Evolutionary conservation across 1,140 invertebrate genomes (phyloP), one percentile per base, ranked within the genome.

Genomic region (Hestina assimilis): DNA sequence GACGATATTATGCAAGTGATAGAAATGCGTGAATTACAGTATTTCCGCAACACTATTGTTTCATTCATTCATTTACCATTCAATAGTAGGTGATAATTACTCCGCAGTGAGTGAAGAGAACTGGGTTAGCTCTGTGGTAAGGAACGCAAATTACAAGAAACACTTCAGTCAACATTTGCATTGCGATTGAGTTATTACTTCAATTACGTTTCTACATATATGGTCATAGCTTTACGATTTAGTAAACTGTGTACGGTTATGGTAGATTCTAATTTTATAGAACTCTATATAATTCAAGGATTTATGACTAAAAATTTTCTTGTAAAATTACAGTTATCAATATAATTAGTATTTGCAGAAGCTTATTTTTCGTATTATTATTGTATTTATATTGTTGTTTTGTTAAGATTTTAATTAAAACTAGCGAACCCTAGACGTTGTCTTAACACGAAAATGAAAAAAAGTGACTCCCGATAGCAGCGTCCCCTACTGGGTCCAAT

Each of bases 81-180:
- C 47, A 43, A 45, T 59, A 52, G 15, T 38, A 11, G 41, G 41
- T 59, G 56, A 45, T 59, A 59, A 59, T 52, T 59, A 59, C 47
- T 51, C 24, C 19, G 5, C 15, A 31, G 14, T 42, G 4, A 38
- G 33, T 38, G 33, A 35, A 55, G 42, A 46, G 23, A 59, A 59
- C 29, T 59, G 41, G 41, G 48, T 59, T 59, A 52, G 29, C 11
- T 17, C 17, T 29, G 28, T 35, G 28, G 56, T 45, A 52, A 58
- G 47, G 53, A 55, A 40, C 15, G 23, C 28, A 26, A 47, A 57
- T 41, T 50, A 35, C 45, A 20, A 31, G 46, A 58, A 50, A 12
- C 31, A 31, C 17, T 11, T 50, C 23, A 24, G 43, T 15, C 17
- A 23, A 55, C 21, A 42, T 48, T 48, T 48, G 29, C 12, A 48